Percentiles rank a stretch among this genome's conserved stretches.
phyloP scores from a whole-genome alignment of 2,797 vertebrate genomes.

The Darevskia mixta region DNA sequence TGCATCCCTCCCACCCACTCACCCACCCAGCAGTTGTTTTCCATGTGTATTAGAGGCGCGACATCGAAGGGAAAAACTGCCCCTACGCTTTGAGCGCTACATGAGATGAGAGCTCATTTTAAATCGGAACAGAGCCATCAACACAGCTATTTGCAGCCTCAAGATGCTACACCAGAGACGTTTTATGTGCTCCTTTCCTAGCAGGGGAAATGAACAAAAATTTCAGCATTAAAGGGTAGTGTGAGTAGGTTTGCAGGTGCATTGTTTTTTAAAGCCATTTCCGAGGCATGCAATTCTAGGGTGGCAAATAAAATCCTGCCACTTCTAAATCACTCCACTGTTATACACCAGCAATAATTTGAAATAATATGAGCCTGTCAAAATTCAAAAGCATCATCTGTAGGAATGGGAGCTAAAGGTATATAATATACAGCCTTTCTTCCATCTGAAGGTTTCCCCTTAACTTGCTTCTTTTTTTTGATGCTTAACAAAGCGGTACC shows the following conservation, averaged over 20 bases:
- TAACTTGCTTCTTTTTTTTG: neutral
- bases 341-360: constrained; percentile 27
- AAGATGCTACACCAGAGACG: constrained; percentile 38
- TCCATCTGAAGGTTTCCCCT: neutral
- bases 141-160: constrained; percentile 34
- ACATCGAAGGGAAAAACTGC: neutral
- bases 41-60: neutral
- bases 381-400: constrained; percentile 20
- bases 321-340: constrained; percentile 16
- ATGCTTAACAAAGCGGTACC: neutral
- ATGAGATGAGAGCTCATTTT: neutral
- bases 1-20: neutral
- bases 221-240: neutral
- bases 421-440: neutral
- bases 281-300: constrained; percentile 22
- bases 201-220: constrained; percentile 29
- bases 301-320: constrained; percentile 35
- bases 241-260: neutral
- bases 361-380: constrained; percentile 28
- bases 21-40: neutral
- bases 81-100: neutral
- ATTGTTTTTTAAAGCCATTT: constrained; percentile 1
- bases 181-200: constrained; percentile 22
- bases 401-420: neutral
- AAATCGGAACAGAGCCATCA: constrained; percentile 6